Base-by-base conservation (phyloP, 2,888 invertebrate species). In the Drosophila bunnanda region DNA sequence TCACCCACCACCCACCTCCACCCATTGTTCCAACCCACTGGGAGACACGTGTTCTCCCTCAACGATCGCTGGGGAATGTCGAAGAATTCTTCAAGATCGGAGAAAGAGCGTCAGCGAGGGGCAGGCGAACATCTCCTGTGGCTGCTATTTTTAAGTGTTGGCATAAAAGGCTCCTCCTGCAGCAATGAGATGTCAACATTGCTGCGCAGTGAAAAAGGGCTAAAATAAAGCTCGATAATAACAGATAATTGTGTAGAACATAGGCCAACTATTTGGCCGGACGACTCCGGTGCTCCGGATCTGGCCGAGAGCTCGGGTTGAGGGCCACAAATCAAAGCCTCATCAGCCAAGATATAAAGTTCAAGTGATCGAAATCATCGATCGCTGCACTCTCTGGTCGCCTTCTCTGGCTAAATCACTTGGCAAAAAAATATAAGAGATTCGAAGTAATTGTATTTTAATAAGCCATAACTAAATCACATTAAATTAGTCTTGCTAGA, bases 201-300 rank as follows among this genome's bases (percentile, higher is more conserved):
- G 78, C 71, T 50, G 61, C 36, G 52, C 70, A 75, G 58, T 62
- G 56, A 57, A 73, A 71, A 43, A 65, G 30, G 34, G 17, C 62
- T 54, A 20, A 67, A 67, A 79, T 79, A 80, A 81, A 74, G 75
- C 72, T 84, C 84, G 88, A 88, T 89, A 89, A 88, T 82, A 88
- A 88, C 90, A 88, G 90, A 91, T 90, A 91, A 91, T 91, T 91
- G 91, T 91, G 91, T 91, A 90, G 91, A 91, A 91, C 91, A 91
- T 90, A 82, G 88, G 77, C 78, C 86, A 85, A 80, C 85, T 85
- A 85, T 85, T 88, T 88, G 72, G 75, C 80, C 76, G 70, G 71
- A 76, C 64, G 73, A 76, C 64, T 61, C 48, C 17, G 44, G 38
- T 32, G 41, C 25, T 20, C 41, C 17, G 41, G 20, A 12, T 22